phyloP scores from a whole-genome alignment of 2,113 vertebrate species.

The Rafetus swinhoei region DNA sequence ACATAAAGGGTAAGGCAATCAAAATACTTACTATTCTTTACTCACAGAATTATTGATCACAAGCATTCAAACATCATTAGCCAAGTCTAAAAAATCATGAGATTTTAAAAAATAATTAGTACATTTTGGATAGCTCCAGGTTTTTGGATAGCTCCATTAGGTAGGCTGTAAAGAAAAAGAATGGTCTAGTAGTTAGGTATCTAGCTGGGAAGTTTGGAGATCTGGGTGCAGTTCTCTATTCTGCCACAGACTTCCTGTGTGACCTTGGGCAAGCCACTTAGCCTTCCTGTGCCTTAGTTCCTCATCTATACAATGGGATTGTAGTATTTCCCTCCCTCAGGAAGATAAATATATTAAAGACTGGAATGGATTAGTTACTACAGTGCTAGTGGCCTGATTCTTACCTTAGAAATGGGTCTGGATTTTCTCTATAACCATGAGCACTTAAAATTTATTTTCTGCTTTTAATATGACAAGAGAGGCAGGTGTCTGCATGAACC shows the following conservation, averaged over 20 bases:
- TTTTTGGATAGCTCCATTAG: background rate
- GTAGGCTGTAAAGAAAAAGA: background rate
- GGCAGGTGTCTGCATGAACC: too few species aligned
- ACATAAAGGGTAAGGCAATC: background rate
- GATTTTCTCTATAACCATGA: background rate
- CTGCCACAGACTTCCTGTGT: background rate
- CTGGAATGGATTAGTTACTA: background rate
- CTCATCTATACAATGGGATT: background rate
- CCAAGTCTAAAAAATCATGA: background rate
- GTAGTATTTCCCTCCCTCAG: background rate
- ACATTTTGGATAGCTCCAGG: background rate
- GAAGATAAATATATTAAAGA: background rate
- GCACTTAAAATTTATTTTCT: background rate
- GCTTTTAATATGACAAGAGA: background rate
- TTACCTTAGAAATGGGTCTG: background rate
- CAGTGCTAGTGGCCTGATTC: background rate
- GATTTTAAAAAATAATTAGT: background rate
- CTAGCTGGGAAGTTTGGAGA: background rate
- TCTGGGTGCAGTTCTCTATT: background rate
- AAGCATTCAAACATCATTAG: background rate
- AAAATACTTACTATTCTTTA: background rate
- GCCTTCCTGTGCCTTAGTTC: background rate
- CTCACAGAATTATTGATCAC: background rate
- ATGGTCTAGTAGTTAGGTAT: background rate
- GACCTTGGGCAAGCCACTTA: background rate